phyloP scores from a whole-genome alignment of 2,797 vertebrate species.

The Sebastiscus albofasciatus region DNA sequence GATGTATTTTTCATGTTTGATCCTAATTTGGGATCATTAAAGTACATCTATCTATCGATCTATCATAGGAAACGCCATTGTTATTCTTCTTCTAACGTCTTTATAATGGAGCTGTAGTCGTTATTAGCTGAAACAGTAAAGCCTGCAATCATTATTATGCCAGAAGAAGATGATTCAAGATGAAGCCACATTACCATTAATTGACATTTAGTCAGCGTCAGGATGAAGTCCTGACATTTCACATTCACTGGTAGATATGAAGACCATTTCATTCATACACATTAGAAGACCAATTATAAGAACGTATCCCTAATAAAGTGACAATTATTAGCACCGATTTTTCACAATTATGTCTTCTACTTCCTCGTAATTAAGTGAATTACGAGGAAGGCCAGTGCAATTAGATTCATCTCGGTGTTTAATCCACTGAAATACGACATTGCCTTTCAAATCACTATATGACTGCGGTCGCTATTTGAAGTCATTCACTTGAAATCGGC shows the following conservation, averaged over 20 bases:
- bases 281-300: slow-evolving; percentile 8
- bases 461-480: background rate
- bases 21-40: too few species aligned
- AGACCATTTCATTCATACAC: slow-evolving; percentile 1
- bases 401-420: background rate
- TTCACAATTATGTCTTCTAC: background rate
- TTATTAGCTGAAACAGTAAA: background rate
- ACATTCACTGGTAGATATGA: slow-evolving; percentile 9
- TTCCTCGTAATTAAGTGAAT: background rate
- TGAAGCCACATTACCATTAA: slow-evolving; percentile 4
- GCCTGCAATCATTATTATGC: background rate
- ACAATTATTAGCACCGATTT: background rate
- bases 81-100: background rate
- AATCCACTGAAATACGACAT: background rate
- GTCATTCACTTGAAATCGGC: background rate
- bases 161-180: slow-evolving; percentile 4
- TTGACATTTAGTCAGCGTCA: background rate
- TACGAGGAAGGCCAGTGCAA: background rate
- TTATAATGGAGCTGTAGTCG: background rate
- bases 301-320: background rate
- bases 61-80: background rate
- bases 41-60: too few species aligned
- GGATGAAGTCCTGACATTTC: slow-evolving; percentile 16
- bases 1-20: background rate
- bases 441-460: background rate